Base-by-base conservation (phyloP, 2,113 vertebrate genomes). In the Tachysurus vachellii region DNA sequence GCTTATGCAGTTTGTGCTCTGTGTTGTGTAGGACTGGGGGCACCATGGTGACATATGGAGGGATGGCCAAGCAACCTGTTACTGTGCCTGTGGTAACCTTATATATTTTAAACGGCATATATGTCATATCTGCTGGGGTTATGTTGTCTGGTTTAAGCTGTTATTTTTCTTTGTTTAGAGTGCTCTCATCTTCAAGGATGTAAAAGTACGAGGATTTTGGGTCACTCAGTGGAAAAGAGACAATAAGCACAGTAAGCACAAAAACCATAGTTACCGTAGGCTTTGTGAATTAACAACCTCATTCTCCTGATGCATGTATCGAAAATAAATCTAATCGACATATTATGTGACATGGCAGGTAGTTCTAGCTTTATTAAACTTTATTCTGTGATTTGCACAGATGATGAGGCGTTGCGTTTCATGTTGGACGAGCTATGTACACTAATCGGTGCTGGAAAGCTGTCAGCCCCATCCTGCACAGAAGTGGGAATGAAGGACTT, bases 11-110 rank as follows among this genome's bases (percentile, higher is more conserved):
- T n/a, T 12, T 61, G 6, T 64, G 66, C 26, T 82, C 83, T 88
- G 1, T 88, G 44, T 53, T 90, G 11, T 75, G 7, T 88, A 99
- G 98, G 89, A 93, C 92, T 59, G 95, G 96, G 85, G 97, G 97
- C 71, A 96, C 96, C 71, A 95, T 99, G 96, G 97, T 99, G 93
- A 99, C 98, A 0, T 99, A 99, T 0, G 98, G 98, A 1, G 98
- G 98, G 6, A 99, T 99, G 98, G 95, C 98, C 90, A 99, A 96
- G 91, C 97, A 99, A 92, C 98, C 98, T 0, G 93, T 99, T 57
- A 95, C 92, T 31, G 94, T 97, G 54, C 97, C 98, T 82, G 96
- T 96, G 97, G 98, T 99, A 91, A 97, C 96, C 85, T 47, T 3
- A 4, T 31, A 17, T 28, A 26, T 1, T 61, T 7, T 36, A 1